Percentiles rank a stretch among this genome's conserved stretches.
Evolutionary conservation across 2,797 vertebrate species (phyloP).

Genomic region (Thripadectes ignobilis): DNA sequence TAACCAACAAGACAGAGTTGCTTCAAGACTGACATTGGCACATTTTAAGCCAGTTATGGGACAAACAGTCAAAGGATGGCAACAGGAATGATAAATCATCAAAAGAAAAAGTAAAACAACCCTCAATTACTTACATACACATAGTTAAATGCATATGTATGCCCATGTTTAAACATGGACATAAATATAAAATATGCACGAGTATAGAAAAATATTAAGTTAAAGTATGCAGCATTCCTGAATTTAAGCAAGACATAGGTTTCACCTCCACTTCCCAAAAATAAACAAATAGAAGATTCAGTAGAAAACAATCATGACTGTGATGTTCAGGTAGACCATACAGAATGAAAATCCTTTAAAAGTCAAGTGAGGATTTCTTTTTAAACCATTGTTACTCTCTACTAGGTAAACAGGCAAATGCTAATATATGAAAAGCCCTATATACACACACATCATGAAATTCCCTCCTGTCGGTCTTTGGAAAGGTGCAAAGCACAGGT

Average conservation of each 20-base stretch:
- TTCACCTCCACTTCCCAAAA: neutral
- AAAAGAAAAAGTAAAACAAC: neutral
- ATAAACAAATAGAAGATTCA: neutral
- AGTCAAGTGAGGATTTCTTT: neutral
- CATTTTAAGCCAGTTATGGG: neutral
- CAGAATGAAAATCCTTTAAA: neutral
- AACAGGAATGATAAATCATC: neutral
- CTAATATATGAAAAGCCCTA: neutral
- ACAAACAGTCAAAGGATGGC: neutral
- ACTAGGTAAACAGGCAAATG: neutral
- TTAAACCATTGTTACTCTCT: neutral
- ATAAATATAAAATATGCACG: neutral
- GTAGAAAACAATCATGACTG: neutral
- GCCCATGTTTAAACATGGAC: neutral
- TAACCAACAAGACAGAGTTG: neutral
- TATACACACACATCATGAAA: fast-evolving
- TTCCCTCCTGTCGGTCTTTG: neutral
- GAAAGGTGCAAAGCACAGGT: neutral
- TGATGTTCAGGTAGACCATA: neutral
- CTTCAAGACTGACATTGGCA: neutral
- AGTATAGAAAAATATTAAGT: neutral
- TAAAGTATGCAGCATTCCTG: neutral
- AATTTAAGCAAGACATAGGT: neutral
- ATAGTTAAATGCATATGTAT: neutral
- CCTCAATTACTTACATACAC: neutral